Base-by-base conservation (phyloP, 2,888 invertebrate genomes). In the Plebejus argus region DNA sequence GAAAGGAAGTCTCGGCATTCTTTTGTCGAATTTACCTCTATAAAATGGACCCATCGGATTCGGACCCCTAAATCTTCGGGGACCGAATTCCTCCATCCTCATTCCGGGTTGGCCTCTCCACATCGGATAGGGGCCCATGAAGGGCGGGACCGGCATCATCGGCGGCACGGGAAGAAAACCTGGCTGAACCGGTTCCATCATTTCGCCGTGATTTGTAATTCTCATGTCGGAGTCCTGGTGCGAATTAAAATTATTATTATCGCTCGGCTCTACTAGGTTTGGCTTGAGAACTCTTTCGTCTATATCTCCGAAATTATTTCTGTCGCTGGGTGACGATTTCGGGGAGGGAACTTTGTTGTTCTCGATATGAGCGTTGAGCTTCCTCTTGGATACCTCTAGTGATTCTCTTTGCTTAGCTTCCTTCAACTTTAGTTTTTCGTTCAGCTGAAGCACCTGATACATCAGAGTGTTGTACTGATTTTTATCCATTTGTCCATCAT, bases 381-480 rank as follows among this genome's bases (percentile, higher is more conserved):
- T 92, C 39, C 90, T 86, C 80, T 94, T 92, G 0, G 95, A 94
- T 70, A 95, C 93, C 84, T 96, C 96, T 33, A 95, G 81, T 0
- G 95, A 96, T 79, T 97, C 97, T 58, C 96, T 95, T 75, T 96
- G 95, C 82, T 97, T 96, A 0, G 97, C 97, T 78, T 97, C 97
- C 79, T 96, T 96, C 4, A 97, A 89, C 87, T 97, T 97, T 70
- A 95, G 94, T 77, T 96, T 96, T 86, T 98, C 98, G 82, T 97
- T 97, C 82, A 98, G 95, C 82, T 96, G 96, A 80, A 97, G 92
- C 1, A 97, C 96, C 87, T 97, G 97, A 86, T 96, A 96, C 87
- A 98, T 95, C 23, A 97, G 91, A 12, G 96, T 96, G 82, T 96
- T 96, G 86, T 97, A 97, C 84, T 97, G 96, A 53, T 95, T 96